A percentile compares a stretch with the other conserved stretches of the same genome.
Evolutionary conservation across 2,888 invertebrate species (phyloP).

Genomic region (Petrolisthes cinctipes): DNA sequence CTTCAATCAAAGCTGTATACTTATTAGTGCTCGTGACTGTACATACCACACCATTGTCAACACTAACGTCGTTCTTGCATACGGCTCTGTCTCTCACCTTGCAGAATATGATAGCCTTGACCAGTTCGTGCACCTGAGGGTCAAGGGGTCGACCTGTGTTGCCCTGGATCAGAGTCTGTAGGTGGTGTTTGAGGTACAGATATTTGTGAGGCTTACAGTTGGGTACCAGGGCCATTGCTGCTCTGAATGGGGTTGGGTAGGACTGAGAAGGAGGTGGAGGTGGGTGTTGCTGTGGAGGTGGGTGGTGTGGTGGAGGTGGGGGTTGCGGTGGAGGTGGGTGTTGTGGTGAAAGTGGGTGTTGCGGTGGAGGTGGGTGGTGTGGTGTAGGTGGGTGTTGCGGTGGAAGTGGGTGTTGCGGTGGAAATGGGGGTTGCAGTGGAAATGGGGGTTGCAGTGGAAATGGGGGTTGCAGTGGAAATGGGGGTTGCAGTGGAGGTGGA

Average conservation of each 20-base stretch:
- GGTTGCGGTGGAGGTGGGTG: slow-evolving; percentile 37
- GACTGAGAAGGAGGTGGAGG: background rate
- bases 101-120: slow-evolving; percentile 31
- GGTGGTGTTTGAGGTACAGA: background rate
- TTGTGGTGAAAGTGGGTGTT: slow-evolving; percentile 28
- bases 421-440: too few relatives aligned
- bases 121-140: slow-evolving; percentile 4
- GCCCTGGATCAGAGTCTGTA: background rate
- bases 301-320: slow-evolving; percentile 7
- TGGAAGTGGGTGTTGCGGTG: background rate
- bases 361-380: background rate
- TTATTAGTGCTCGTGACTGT: too few relatives aligned
- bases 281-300: background rate
- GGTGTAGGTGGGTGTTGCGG: background rate
- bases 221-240: slow-evolving; percentile 28
- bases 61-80: too few relatives aligned
- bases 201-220: slow-evolving; percentile 13
- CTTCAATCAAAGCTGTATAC: too few relatives aligned
- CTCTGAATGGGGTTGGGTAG: background rate
- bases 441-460: too few relatives aligned
- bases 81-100: background rate
- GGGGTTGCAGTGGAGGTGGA: too few relatives aligned
- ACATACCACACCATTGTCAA: too few relatives aligned
- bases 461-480: too few relatives aligned
- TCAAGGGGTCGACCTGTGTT: slow-evolving; percentile 42